A percentile compares a stretch with the other conserved stretches of the same genome.
Conservation (phyloP, 2,797 vertebrate species). For the Lophotriccus pileatus region DNA sequence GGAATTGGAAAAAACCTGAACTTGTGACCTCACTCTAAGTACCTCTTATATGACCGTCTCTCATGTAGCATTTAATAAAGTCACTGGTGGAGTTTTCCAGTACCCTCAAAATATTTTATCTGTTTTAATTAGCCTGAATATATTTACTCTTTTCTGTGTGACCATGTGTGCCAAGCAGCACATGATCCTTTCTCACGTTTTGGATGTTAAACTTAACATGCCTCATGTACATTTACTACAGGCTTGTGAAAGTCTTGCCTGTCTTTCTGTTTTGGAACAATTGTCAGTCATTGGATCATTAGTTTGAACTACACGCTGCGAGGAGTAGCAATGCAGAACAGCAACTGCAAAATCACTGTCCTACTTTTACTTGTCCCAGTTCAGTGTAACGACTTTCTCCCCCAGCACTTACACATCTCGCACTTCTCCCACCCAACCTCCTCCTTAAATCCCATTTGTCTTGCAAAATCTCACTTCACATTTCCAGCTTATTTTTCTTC, state of each 20-base stretch:
- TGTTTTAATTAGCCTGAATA: background rate
- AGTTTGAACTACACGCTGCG: accelerated
- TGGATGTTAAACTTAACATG: background rate
- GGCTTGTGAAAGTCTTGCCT: background rate
- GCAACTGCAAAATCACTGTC: background rate
- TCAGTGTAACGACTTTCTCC: background rate
- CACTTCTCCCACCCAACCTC: background rate
- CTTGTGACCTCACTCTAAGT: background rate
- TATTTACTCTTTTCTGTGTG: background rate
- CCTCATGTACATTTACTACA: background rate
- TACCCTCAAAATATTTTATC: background rate
- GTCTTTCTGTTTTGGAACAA: background rate
- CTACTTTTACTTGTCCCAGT: background rate
- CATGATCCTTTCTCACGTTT: background rate
- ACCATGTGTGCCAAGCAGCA: background rate
- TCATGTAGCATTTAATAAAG: background rate
- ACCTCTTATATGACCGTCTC: background rate
- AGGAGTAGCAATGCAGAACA: background rate
- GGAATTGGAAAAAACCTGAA: background rate
- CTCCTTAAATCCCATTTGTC: background rate
- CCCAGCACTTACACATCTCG: background rate
- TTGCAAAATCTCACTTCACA: background rate
- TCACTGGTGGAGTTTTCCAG: background rate
- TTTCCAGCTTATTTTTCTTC: background rate
- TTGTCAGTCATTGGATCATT: background rate